Base-by-base conservation (phyloP, 2,888 invertebrate species). In the Hanleya hanleyi region DNA sequence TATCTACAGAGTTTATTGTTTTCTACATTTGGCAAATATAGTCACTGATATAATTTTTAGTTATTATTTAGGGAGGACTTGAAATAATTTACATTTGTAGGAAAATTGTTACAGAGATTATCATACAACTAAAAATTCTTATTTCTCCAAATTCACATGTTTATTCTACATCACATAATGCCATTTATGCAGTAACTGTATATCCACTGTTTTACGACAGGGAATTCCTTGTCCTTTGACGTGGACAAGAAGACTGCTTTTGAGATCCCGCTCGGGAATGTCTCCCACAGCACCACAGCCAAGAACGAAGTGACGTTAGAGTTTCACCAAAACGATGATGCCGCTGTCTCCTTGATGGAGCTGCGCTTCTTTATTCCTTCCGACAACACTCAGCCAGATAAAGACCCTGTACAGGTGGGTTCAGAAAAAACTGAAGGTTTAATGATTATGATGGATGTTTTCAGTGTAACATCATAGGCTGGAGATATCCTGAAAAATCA, bases 291-390 rank as follows among this genome's bases (percentile, higher is more conserved):
- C 85, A 96, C 95, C 7, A 96, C 96, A 0, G 97, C 97, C 49
- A 99, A 99, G 90, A 99, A 98, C 92, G 99, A 99, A 92, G 97
- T 99, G 4, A 97, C 98, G 0, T 92, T 99, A 71, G 99, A 99
- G 90, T 99, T 99, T 89, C 98, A 98, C 92, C 97, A 96, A 76
- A 99, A 99, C 91, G 99, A 99, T 87, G 99, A 99, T 91, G 97
- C 98, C 0, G 96, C 98, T 0, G 97, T 99, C 0, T 97, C 97
- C 77, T 92, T 99, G 72, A 95, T 97, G 94, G 99, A 99, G 92
- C 96, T 99, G 95, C 93, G 99, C 57, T 99, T 99, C 90, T 98
- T 97, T 91, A 97, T 99, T 86, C 99, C 99, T 0, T 76, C 86
- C 1, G 95, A 94, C 75, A 92, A 93, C 76, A 97, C 98, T 89